phyloP scores from a whole-genome alignment of 2,888 invertebrate genomes.

The Apomyelois bistriatella region DNA sequence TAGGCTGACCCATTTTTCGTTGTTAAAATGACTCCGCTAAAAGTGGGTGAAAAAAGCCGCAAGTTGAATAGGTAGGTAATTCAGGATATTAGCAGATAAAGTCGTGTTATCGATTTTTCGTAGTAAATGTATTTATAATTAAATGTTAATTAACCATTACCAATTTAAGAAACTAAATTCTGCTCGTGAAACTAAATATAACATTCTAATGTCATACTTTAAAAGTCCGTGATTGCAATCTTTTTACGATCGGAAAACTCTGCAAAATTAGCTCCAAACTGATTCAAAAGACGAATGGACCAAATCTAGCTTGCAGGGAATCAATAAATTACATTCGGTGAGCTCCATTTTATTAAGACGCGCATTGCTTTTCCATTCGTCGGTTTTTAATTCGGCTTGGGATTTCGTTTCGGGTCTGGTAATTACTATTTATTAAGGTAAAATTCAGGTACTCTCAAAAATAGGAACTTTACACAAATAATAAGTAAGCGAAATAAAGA shows the following conservation, averaged over 20 bases:
- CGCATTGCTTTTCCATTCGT: constrained; percentile 2
- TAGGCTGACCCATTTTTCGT: no score
- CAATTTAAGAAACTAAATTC: no score
- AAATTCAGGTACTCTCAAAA: neutral
- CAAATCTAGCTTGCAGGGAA: constrained; percentile 13
- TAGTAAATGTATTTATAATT: no score
- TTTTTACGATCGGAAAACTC: constrained; percentile 20
- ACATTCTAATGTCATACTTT: neutral
- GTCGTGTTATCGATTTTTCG: no score
- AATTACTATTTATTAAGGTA: neutral
- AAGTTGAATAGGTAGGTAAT: no score
- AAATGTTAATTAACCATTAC: no score
- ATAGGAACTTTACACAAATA: no score
- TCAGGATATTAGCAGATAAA: no score
- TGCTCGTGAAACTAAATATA: no score
- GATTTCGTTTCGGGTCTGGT: constrained; percentile 14
- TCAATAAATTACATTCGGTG: constrained; percentile 37
- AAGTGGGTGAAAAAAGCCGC: no score
- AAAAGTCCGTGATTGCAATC: neutral
- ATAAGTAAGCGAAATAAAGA: no score
- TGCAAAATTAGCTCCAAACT: constrained; percentile 35
- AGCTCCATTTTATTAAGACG: constrained; percentile 28
- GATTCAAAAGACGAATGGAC: constrained; percentile 23
- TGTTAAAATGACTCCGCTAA: no score
- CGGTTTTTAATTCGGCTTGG: constrained; percentile 9